Conservation (phyloP, 2,888 invertebrate genomes). For the Plagodis pulveraria region DNA sequence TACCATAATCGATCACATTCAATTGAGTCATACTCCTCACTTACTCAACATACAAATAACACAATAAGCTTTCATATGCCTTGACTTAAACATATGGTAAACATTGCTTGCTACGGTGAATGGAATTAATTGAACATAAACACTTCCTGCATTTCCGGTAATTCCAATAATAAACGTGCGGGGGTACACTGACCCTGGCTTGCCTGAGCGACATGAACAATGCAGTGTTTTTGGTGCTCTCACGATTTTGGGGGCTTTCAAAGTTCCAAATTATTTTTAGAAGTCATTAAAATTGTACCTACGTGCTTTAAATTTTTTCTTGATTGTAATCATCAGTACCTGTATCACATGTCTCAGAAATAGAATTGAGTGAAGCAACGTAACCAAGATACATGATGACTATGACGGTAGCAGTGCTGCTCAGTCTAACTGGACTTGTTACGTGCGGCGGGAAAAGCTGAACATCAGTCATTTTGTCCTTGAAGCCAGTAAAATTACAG, state of each 20-base stretch:
- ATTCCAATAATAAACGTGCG: slow-evolving; percentile 21
- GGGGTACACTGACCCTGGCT: slow-evolving; percentile 29
- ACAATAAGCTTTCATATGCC: slow-evolving; percentile 19
- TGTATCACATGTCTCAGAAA: no score
- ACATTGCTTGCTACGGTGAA: slow-evolving; percentile 14
- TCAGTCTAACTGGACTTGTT: no score
- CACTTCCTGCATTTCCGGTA: slow-evolving; percentile 29
- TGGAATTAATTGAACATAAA: slow-evolving; percentile 27
- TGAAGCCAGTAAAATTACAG: no score
- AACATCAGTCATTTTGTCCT: no score
- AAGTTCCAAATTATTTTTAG: no score
- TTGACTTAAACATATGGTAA: slow-evolving; percentile 12
- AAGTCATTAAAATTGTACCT: no score
- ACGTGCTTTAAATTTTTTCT: no score
- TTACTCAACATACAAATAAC: neutral
- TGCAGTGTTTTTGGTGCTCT: slow-evolving; percentile 20
- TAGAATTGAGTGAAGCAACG: no score
- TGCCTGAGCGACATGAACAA: slow-evolving; percentile 22
- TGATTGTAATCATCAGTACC: no score
- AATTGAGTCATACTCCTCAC: slow-evolving; percentile 25
- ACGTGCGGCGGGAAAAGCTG: no score
- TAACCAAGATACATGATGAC: no score
- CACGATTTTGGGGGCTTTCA: slow-evolving; percentile 5
- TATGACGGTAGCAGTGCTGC: no score
- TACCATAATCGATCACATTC: slow-evolving; percentile 17